Conservation (phyloP, 2,888 invertebrate genomes). For the Drosophila infuscata region DNA sequence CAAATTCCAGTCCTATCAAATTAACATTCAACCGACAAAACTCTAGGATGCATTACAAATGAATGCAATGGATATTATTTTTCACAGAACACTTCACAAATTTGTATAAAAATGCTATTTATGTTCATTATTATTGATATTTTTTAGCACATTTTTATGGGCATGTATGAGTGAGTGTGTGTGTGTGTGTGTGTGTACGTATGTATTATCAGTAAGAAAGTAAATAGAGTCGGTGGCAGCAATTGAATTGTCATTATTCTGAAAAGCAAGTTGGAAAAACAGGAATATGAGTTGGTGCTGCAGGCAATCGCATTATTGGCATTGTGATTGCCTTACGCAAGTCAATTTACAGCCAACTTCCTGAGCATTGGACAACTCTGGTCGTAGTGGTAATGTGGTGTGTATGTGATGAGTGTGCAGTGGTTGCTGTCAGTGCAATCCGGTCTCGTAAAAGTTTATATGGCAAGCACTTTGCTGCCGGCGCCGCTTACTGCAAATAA, state of each 20-base stretch:
- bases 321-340: constrained; percentile 12
- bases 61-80: neutral
- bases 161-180: neutral
- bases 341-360: constrained; percentile 45
- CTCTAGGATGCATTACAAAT: neutral
- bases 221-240: neutral
- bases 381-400: neutral
- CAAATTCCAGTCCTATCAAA: neutral
- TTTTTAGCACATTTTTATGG: neutral
- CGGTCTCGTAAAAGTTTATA: constrained; percentile 64
- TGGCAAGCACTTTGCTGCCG: constrained; percentile 65
- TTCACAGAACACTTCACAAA: neutral
- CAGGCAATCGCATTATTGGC: constrained; percentile 17
- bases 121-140: neutral
- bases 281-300: constrained; percentile 13
- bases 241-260: constrained; percentile 2
- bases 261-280: neutral
- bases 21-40: neutral
- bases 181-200: neutral
- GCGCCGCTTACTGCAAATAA: constrained; percentile 70
- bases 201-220: neutral
- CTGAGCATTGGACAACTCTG: constrained; percentile 16
- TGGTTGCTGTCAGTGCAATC: constrained; percentile 19
- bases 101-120: neutral
- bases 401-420: neutral